Evolutionary conservation across 2,113 vertebrate genomes (phyloP).

Genomic region (human): DNA sequence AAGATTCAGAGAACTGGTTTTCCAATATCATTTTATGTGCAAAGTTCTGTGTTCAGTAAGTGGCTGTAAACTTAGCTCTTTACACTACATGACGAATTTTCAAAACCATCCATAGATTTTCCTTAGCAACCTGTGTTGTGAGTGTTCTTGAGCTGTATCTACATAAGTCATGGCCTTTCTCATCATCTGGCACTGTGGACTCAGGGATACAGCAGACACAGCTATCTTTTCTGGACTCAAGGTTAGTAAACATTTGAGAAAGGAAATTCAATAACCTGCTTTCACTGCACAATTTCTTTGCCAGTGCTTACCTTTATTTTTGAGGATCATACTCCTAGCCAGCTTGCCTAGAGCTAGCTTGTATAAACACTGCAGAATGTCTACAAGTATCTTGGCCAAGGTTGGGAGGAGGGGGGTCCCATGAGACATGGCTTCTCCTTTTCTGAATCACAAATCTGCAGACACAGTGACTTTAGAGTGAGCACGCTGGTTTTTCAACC

Average conservation of each 20-base stretch:
- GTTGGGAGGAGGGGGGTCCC: neutral
- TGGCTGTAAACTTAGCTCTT: neutral
- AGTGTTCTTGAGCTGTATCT: neutral
- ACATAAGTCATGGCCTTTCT: neutral
- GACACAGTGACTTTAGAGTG: neutral
- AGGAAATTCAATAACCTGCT: constrained; percentile 62
- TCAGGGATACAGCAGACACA: neutral
- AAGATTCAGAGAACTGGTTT: neutral
- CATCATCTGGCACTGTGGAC: neutral
- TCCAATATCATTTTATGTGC: neutral
- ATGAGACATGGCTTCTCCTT: neutral
- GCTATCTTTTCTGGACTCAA: constrained; percentile 43
- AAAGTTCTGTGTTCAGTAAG: neutral
- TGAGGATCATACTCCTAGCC: neutral
- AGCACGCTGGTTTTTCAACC: neutral
- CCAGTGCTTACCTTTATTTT: constrained; percentile 29
- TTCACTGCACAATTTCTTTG: constrained; percentile 43
- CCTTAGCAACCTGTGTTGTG: neutral
- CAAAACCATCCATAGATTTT: neutral
- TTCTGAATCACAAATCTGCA: constrained; percentile 47
- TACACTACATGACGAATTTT: neutral
- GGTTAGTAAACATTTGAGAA: constrained; percentile 42
- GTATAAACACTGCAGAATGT: constrained; percentile 34
- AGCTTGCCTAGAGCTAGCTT: constrained; percentile 41
- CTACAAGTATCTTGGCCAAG: constrained; percentile 11